phyloP scores from a whole-genome alignment of 2,797 vertebrate species.

The Mus caroli region DNA sequence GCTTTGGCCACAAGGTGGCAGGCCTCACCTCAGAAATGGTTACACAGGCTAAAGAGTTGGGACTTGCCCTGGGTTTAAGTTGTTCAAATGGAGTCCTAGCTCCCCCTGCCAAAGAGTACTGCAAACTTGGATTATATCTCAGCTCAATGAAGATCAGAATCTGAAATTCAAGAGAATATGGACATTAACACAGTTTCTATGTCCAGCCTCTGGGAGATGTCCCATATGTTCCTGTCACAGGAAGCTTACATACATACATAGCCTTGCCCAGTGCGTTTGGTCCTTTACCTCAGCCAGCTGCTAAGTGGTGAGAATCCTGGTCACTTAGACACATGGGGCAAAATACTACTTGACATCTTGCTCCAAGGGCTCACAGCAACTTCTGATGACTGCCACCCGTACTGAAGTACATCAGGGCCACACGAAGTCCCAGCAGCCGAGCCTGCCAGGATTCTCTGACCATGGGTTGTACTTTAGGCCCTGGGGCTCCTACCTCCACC shows the following conservation, averaged over 20 bases:
- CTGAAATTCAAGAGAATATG: conserved; percentile 1
- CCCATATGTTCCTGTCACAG: not conserved
- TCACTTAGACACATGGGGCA: not conserved
- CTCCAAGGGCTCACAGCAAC: not conserved
- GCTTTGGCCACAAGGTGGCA: conserved; percentile 63
- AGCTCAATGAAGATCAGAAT: conserved; percentile 1
- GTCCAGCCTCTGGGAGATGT: not conserved
- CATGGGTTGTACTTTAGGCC: not conserved
- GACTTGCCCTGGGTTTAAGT: conserved; percentile 38
- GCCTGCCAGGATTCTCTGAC: not conserved
- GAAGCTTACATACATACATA: too few relatives aligned
- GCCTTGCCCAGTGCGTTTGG: not conserved
- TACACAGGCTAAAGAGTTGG: not conserved
- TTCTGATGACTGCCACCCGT: not conserved
- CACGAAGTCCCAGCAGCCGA: not conserved
- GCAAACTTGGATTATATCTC: not conserved
- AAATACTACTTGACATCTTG: not conserved
- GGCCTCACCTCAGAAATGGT: not conserved
- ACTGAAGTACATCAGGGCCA: not conserved
- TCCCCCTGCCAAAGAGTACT: not conserved
- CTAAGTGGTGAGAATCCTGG: not conserved
- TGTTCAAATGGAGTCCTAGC: not conserved
- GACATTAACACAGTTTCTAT: not conserved
- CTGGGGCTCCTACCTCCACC: not conserved
- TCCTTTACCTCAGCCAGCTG: not conserved